These are phyloP conservation scores for Syritta pipiens DNA, from an alignment of 2,888 invertebrate species.

Conservation along the genomic window DNA sequence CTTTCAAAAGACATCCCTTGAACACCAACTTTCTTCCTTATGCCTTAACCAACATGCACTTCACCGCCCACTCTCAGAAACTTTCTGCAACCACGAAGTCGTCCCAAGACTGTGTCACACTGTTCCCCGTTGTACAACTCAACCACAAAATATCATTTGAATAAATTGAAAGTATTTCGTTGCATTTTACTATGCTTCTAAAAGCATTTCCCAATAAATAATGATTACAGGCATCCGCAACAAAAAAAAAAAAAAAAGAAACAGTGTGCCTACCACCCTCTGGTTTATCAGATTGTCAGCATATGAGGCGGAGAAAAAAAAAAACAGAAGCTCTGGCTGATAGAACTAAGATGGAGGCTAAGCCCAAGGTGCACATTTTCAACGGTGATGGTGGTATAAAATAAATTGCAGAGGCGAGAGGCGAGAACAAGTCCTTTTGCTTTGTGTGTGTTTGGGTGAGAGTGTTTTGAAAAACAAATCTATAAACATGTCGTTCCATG, in stretches of 20 bases:
- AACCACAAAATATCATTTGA: conserved; percentile 62
- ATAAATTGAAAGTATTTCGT: conserved; percentile 61
- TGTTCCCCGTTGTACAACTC: conserved; percentile 16
- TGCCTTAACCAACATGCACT: not conserved
- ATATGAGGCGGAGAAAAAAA: conserved; percentile 18
- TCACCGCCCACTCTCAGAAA: not conserved
- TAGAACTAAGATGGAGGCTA: conserved; percentile 24
- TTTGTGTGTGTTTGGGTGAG: not conserved
- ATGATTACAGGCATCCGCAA: conserved; percentile 50
- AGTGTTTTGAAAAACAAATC: conserved; percentile 35
- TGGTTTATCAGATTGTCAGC: conserved; percentile 36
- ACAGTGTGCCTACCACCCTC: not conserved
- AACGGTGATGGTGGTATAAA: conserved; percentile 34
- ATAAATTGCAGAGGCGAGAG: conserved; percentile 53
- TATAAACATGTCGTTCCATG: conserved; percentile 58
- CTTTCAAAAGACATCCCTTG: too few relatives aligned
- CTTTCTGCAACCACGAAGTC: not conserved
- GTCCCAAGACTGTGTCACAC: conserved; percentile 12
- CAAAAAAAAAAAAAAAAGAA: conserved; percentile 8
- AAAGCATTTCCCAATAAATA: conserved; percentile 67
- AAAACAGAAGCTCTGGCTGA: conserved; percentile 1
- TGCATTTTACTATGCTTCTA: conserved; percentile 56
- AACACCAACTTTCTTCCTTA: not conserved
- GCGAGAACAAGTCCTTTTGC: not conserved
- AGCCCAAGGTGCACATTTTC: conserved; percentile 59